Evolutionary conservation across 2,113 vertebrate species (phyloP).

Genomic region (Chelonoidis abingdonii): DNA sequence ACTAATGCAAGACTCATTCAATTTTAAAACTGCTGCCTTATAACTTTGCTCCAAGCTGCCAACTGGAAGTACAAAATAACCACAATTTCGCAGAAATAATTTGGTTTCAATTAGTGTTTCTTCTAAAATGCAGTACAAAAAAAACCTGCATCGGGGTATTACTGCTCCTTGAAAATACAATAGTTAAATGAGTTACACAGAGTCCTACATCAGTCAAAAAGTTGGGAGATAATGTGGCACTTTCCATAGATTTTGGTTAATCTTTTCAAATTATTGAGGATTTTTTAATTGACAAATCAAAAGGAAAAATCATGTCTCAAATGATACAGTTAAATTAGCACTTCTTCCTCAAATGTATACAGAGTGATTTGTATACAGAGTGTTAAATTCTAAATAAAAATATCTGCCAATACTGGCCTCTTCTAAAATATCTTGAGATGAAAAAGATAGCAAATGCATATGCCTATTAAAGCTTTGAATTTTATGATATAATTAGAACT

Average conservation of each 20-base stretch:
- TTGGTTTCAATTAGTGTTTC: slow-evolving; percentile 50
- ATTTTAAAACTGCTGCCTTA: neutral
- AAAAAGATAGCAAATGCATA: neutral
- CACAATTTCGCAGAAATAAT: slow-evolving; percentile 54
- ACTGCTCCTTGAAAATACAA: neutral
- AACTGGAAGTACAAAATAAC: slow-evolving; percentile 52
- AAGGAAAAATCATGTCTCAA: slow-evolving; percentile 3
- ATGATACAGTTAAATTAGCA: neutral
- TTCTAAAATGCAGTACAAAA: neutral
- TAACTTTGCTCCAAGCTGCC: slow-evolving; percentile 23
- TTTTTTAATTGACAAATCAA: slow-evolving; percentile 33
- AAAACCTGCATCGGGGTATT: neutral
- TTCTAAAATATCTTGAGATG: slow-evolving; percentile 7
- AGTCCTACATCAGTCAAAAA: slow-evolving; percentile 13
- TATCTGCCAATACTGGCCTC: slow-evolving; percentile 34
- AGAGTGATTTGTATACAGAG: neutral
- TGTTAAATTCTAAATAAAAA: neutral
- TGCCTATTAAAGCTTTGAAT: neutral
- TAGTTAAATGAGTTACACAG: neutral
- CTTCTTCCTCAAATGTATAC: neutral
- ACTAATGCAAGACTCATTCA: neutral
- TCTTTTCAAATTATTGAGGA: slow-evolving; percentile 8
- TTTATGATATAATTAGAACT: neutral
- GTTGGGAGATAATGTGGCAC: slow-evolving; percentile 16
- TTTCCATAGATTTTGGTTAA: slow-evolving; percentile 28